These are phyloP conservation scores for Phataginus tetradactyla DNA, from an alignment of 2,797 vertebrate genomes.

Conservation along the genomic window DNA sequence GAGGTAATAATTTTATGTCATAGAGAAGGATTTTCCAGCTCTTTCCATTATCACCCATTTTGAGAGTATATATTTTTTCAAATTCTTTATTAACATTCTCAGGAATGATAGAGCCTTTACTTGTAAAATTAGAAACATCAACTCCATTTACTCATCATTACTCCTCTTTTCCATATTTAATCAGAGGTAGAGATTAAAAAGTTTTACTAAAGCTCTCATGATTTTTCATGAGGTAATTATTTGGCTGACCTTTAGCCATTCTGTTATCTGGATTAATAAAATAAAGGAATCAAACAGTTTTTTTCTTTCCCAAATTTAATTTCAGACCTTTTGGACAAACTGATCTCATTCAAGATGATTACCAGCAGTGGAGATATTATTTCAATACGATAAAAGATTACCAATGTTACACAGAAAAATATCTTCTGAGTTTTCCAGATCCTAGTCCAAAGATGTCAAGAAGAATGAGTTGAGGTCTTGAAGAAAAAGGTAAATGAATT, in stretches of 20 bases:
- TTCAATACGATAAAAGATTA: background rate
- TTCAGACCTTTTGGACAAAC: background rate
- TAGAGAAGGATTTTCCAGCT: background rate
- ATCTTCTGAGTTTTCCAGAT: background rate
- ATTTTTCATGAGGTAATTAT: conserved; percentile 47
- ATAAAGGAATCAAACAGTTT: background rate
- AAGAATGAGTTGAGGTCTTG: background rate
- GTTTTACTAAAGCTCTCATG: conserved; percentile 2
- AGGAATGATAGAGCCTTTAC: background rate
- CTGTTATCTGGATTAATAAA: conserved; percentile 30
- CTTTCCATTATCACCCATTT: background rate
- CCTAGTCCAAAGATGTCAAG: background rate
- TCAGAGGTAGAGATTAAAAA: background rate
- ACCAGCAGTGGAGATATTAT: background rate
- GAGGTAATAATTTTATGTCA: background rate
- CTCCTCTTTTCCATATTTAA: conserved; percentile 23
- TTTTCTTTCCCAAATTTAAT: background rate
- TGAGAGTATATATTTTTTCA: background rate
- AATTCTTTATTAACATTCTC: background rate
- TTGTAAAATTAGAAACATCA: conserved; percentile 8
- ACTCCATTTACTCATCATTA: background rate
- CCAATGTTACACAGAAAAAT: background rate
- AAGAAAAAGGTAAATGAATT: background rate
- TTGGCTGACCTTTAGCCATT: conserved; percentile 26
- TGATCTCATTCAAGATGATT: background rate